Percentiles rank a stretch among this genome's conserved stretches.
phyloP scores from a whole-genome alignment of 2,888 invertebrate genomes.

The Folsomia manolachei region DNA sequence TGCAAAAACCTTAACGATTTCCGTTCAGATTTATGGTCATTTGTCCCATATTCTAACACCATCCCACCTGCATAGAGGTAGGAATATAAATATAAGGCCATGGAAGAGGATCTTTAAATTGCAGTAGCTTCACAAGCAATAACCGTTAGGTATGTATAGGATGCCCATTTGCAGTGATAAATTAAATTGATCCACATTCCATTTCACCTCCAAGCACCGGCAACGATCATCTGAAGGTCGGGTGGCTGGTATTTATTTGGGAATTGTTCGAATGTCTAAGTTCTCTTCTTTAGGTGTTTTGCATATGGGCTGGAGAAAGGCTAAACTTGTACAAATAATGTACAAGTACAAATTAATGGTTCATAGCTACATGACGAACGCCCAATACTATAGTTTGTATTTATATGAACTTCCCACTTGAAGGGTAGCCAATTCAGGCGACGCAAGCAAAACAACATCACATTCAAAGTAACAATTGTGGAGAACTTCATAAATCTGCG shows the following conservation, averaged over 20 bases:
- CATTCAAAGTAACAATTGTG: background rate
- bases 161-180: background rate
- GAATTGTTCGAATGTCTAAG: no score
- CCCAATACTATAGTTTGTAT: no score
- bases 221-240: background rate
- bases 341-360: background rate
- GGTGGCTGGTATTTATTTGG: background rate
- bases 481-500: background rate
- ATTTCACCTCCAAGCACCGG: background rate
- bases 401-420: no score
- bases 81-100: background rate
- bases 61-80: no score
- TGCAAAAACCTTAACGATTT: background rate
- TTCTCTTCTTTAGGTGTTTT: no score
- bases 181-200: background rate
- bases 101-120: background rate
- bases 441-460: no score
- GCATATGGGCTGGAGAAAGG: no score
- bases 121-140: background rate
- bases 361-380: background rate
- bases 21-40: background rate
- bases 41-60: background rate
- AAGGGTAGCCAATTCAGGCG: no score
- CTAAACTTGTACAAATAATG: no score
- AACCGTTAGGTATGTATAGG: background rate